These are phyloP conservation scores for Pangasius krempfi DNA, from an alignment of 2,797 vertebrate genomes.

Conservation along the genomic window DNA sequence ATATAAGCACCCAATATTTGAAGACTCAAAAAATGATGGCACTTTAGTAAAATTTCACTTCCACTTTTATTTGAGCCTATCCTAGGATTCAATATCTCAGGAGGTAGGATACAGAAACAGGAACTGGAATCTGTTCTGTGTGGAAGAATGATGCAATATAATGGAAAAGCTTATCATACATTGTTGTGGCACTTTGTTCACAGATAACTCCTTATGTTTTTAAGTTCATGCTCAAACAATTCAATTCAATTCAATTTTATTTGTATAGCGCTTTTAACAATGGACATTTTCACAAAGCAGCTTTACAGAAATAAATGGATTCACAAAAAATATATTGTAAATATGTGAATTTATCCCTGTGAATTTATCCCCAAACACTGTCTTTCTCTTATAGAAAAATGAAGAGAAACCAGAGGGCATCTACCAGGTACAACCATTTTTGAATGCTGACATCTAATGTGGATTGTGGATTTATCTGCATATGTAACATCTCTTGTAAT, in stretches of 20 bases:
- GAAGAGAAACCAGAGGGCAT: constrained; percentile 57
- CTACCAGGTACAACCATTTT: constrained; percentile 69
- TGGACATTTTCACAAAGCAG: too few species aligned
- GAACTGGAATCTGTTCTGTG: background rate
- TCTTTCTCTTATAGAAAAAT: background rate
- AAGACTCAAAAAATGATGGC: background rate
- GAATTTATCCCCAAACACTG: background rate
- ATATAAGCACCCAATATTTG: background rate
- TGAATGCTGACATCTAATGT: background rate
- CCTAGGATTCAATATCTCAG: background rate
- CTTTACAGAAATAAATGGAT: too few species aligned
- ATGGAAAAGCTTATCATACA: background rate
- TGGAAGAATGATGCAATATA: background rate
- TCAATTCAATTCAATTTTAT: too few species aligned
- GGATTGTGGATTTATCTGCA: background rate
- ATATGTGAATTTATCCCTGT: too few species aligned
- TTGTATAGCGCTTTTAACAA: too few species aligned
- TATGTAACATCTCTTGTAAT: background rate
- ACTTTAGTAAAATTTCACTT: background rate
- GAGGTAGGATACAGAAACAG: background rate
- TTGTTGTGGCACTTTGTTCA: constrained; percentile 17
- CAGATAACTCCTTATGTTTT: background rate
- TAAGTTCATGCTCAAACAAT: background rate
- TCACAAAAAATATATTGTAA: too few species aligned
- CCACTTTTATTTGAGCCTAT: background rate